A percentile compares a stretch with the other conserved stretches of the same genome.
Evolutionary conservation across 2,888 invertebrate species (phyloP).

Genomic region (Acleris sparsana): DNA sequence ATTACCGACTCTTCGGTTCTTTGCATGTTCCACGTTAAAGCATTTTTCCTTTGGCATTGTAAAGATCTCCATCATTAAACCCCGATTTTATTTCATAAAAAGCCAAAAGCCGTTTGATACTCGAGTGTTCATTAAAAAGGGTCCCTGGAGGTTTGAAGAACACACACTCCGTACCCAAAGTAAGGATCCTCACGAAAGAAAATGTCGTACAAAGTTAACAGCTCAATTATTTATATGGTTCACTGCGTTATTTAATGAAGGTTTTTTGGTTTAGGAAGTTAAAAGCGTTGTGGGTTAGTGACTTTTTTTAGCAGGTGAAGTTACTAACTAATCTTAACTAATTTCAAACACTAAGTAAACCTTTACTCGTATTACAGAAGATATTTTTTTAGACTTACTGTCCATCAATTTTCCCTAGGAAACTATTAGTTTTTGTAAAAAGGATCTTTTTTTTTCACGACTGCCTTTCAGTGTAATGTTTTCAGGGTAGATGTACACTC

Average conservation of each 20-base stretch:
- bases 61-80: constrained; percentile 23
- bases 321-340: too few species aligned
- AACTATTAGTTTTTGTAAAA: too few species aligned
- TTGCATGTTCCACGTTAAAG: not conserved
- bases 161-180: constrained; percentile 2
- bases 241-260: constrained; percentile 13
- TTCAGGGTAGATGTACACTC: too few species aligned
- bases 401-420: too few species aligned
- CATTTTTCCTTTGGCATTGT: not conserved
- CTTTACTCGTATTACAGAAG: too few species aligned
- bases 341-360: too few species aligned
- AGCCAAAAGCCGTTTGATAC: constrained; percentile 26
- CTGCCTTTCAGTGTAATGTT: too few species aligned
- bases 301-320: not conserved
- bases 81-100: constrained; percentile 19
- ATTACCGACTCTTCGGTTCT: too few species aligned
- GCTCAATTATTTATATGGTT: constrained; percentile 27
- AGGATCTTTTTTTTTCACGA: too few species aligned
- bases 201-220: constrained; percentile 29
- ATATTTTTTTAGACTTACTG: too few species aligned
- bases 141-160: constrained; percentile 12
- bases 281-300: not conserved
- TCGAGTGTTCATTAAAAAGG: constrained; percentile 36
- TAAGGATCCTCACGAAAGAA: constrained; percentile 1
- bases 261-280: constrained; percentile 7